Evolutionary conservation across 2,113 vertebrate species (phyloP).

Genomic region (Oplegnathus fasciatus): DNA sequence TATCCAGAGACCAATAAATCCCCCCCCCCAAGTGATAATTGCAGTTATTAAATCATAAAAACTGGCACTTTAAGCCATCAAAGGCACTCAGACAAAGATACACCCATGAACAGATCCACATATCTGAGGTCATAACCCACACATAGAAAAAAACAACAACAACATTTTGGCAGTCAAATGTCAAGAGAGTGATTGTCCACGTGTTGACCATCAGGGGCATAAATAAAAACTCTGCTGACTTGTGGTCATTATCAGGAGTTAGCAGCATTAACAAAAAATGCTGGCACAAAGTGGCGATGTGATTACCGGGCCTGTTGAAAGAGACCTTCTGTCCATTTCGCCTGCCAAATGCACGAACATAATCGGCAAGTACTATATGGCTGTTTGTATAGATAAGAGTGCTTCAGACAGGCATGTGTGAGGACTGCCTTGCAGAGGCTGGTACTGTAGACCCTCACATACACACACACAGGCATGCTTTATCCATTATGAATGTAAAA

Average conservation of each 20-base stretch:
- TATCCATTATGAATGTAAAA: slow-evolving; percentile 38
- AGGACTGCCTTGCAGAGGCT: not conserved
- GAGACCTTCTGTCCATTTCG: slow-evolving; percentile 29
- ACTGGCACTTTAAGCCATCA: slow-evolving; percentile 46
- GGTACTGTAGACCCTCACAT: not conserved
- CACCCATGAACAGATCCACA: slow-evolving; percentile 1
- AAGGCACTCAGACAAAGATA: slow-evolving; percentile 26
- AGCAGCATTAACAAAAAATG: slow-evolving; percentile 13
- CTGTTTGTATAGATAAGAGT: slow-evolving; percentile 60
- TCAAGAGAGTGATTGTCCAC: slow-evolving; percentile 35
- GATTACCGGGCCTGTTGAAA: slow-evolving; percentile 42
- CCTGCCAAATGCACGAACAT: slow-evolving; percentile 42
- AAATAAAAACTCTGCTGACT: slow-evolving; percentile 31
- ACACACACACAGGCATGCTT: not conserved
- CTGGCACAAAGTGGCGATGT: slow-evolving; percentile 39
- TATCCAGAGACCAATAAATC: slow-evolving; percentile 37
- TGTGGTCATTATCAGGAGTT: slow-evolving; percentile 53
- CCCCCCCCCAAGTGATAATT: slow-evolving; percentile 44
- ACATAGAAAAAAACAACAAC: not conserved
- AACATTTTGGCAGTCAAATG: slow-evolving; percentile 19
- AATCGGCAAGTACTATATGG: slow-evolving; percentile 46
- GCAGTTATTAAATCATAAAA: slow-evolving; percentile 63
- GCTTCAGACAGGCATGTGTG: not conserved
- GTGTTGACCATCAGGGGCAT: slow-evolving; percentile 10
- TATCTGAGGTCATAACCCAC: not conserved